Base-by-base conservation (phyloP, 2,888 invertebrate genomes). In the Tigriopus californicus region DNA sequence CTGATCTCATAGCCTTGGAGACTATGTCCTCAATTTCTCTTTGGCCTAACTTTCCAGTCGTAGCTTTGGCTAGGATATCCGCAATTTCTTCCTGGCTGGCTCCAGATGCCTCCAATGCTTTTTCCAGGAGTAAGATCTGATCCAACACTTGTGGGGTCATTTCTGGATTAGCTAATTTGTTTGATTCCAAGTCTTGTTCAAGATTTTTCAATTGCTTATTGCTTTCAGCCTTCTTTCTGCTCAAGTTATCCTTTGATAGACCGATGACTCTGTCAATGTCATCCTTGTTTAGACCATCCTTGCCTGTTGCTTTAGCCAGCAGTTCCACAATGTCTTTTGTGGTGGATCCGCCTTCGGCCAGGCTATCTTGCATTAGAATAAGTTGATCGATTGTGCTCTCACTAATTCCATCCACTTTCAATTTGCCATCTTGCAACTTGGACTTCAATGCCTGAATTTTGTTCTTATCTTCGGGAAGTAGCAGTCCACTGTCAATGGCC, bases 111-210 rank as follows among this genome's bases (percentile, higher is more conserved):
- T 15, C 11, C 25, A 57, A 22, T 12, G 44, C 57, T 22, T 46
- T 57, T 44, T 57, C 44, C 13, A 57, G 46, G 1, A 46, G 11
- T 6, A 57, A 22, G 12, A 25, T 46, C 46, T 57, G 57, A 41
- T 42, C 57, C 46, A 57, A n/a, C 8, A 57, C 46, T 25, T 57
- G 44, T 1, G 57, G 57, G 2, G 57, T 46, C 13, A 57, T 24
- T 57, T 46, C 57, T 11, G 57, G 46, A 57, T 42, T 46, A n/a
- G 57, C 18, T 8, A 57, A 20, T 24, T 33, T 33, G 8, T 33
- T 33, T 3, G 33, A 33, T 33, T 33, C 33, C 33, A 33, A 8
- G 8, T 33, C 33, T 33, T 33, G 33, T 8, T 33, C 33, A 33
- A 33, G 33, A 33, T 33, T 33, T 33, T 8, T 33, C 33, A 33